Conservation (phyloP, 2,113 vertebrate species). For the Sturnira hondurensis region DNA sequence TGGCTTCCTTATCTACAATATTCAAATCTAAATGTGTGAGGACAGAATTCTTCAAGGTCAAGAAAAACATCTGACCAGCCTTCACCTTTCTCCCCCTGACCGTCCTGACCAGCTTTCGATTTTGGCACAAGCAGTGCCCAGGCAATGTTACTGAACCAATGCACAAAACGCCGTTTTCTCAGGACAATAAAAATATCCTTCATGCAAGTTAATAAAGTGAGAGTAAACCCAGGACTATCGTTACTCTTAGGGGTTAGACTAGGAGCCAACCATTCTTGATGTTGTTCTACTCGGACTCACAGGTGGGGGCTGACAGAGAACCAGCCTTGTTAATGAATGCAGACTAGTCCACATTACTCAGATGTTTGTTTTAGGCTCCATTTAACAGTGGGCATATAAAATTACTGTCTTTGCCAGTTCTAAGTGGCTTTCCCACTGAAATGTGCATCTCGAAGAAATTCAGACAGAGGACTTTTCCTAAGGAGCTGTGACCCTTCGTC, state of each 20-base stretch:
- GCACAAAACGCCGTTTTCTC: background rate
- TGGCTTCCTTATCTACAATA: background rate
- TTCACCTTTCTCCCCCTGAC: background rate
- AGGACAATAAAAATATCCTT: background rate
- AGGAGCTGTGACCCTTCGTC: background rate
- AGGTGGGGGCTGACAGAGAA: background rate
- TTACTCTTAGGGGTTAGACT: background rate
- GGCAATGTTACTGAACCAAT: background rate
- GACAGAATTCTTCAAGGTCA: background rate
- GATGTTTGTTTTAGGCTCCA: background rate
- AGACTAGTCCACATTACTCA: background rate
- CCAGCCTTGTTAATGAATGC: background rate
- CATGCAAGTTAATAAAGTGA: background rate
- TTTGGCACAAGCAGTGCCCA: background rate
- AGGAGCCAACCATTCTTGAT: background rate
- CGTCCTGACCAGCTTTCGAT: background rate
- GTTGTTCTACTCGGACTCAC: background rate
- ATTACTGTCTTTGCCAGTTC: background rate
- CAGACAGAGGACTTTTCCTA: background rate
- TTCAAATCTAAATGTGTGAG: background rate
- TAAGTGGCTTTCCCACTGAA: background rate
- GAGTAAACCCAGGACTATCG: background rate
- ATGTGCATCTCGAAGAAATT: background rate
- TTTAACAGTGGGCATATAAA: background rate
- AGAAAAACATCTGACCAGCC: background rate